phyloP scores from a whole-genome alignment of 2,888 invertebrate species.

The Ochlodes sylvanus region DNA sequence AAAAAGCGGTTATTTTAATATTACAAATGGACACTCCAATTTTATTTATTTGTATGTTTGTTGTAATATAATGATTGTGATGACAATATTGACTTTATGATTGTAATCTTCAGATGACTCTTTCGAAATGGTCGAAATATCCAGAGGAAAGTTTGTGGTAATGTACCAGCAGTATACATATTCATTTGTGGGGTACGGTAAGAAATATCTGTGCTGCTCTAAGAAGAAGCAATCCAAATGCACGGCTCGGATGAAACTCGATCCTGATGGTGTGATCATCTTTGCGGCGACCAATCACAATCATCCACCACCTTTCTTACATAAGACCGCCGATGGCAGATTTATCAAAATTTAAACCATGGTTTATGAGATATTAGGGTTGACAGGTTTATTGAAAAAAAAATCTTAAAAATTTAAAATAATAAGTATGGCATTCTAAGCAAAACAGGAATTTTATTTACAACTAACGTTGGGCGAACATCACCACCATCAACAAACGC shows the following conservation, averaged over 20 bases:
- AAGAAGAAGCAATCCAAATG: slow-evolving; percentile 45
- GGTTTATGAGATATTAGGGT: background rate
- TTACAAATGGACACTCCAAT: too few relatives aligned
- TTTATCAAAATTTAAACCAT: slow-evolving; percentile 31
- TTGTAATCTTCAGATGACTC: slow-evolving; percentile 7
- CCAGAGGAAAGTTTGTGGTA: slow-evolving; percentile 40
- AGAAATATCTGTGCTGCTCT: slow-evolving; percentile 52
- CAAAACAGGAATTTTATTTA: too few relatives aligned
- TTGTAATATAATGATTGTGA: too few relatives aligned
- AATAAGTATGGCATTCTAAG: too few relatives aligned
- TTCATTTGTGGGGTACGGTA: slow-evolving; percentile 45
- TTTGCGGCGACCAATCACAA: slow-evolving; percentile 45
- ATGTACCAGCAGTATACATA: slow-evolving; percentile 48
- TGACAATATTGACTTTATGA: too few relatives aligned
- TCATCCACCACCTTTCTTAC: slow-evolving; percentile 48
- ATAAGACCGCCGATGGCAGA: slow-evolving; percentile 36
- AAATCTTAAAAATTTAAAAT: too few relatives aligned
- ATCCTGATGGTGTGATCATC: slow-evolving; percentile 44
- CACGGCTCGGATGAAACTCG: slow-evolving; percentile 48
- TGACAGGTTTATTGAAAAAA: too few relatives aligned
- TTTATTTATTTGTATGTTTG: too few relatives aligned
- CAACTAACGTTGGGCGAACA: too few relatives aligned
- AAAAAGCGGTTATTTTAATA: too few relatives aligned
- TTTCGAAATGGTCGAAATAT: slow-evolving; percentile 19
- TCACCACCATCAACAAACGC: too few relatives aligned